Percentiles rank a stretch among this genome's conserved stretches.
These are phyloP conservation scores for Ectemnius lituratus DNA, from an alignment of 2,888 invertebrate species.

Conservation along the genomic window DNA sequence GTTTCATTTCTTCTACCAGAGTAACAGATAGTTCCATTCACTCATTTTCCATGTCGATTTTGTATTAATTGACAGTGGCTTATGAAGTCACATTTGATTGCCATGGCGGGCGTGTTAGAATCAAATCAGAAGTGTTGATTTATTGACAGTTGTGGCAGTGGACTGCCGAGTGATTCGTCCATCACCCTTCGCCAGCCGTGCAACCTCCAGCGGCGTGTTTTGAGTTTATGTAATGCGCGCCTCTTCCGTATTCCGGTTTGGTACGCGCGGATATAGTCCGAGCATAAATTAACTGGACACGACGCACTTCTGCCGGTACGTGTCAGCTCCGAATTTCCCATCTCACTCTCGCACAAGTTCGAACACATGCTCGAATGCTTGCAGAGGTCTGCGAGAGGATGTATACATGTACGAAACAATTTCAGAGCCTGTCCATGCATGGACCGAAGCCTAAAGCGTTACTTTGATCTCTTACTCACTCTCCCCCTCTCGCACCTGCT, in stretches of 20 bases:
- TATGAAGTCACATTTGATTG: too few species aligned
- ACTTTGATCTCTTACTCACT: constrained; percentile 28
- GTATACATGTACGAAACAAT: constrained; percentile 38
- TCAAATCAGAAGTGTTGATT: too few species aligned
- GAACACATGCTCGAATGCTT: neutral
- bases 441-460: constrained; percentile 27
- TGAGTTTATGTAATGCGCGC: constrained; percentile 67
- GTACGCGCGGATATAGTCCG: constrained; percentile 57
- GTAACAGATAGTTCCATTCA: too few species aligned
- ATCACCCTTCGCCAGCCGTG: constrained; percentile 59
- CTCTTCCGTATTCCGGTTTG: constrained; percentile 61
- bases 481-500: too few species aligned
- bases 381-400: neutral
- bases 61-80: too few species aligned
- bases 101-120: too few species aligned
- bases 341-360: neutral
- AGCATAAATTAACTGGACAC: constrained; percentile 68
- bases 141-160: constrained; percentile 60
- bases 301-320: constrained; percentile 23
- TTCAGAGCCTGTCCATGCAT: constrained; percentile 34
- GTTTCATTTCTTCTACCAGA: too few species aligned
- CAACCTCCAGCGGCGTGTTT: constrained; percentile 49
- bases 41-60: too few species aligned
- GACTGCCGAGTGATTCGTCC: constrained; percentile 61
- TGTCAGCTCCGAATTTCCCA: neutral